Evolutionary conservation across 2,888 invertebrate genomes (phyloP).

Genomic region (Cinara cedri): DNA sequence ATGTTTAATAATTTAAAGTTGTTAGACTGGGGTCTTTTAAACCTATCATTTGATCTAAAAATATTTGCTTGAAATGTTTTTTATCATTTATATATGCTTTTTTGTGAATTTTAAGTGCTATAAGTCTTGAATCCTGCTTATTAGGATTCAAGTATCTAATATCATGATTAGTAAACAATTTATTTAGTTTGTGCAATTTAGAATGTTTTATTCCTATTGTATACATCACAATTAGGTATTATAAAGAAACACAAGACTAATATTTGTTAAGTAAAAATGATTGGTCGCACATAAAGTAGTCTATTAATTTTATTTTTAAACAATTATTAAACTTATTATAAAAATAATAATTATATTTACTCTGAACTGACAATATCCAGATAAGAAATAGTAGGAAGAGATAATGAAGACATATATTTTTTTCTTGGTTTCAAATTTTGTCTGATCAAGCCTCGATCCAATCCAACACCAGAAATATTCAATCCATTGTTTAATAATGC

Average conservation of each 20-base stretch:
- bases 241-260: neutral
- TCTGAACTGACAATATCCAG: conserved; percentile 32
- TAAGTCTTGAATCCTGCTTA: too few species aligned
- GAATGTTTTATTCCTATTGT: too few species aligned
- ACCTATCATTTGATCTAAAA: too few species aligned
- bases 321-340: neutral
- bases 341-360: conserved; percentile 11
- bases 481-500: conserved; percentile 19
- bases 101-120: too few species aligned
- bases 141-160: too few species aligned
- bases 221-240: neutral
- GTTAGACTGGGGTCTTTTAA: too few species aligned
- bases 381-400: conserved; percentile 36
- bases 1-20: too few species aligned
- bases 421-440: conserved; percentile 18
- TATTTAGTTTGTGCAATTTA: too few species aligned
- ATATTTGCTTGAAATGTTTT: too few species aligned
- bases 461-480: conserved; percentile 33
- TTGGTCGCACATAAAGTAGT: too few species aligned
- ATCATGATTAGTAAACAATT: neutral
- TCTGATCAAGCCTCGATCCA: conserved; percentile 26
- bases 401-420: conserved; percentile 21
- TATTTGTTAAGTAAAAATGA: neutral
- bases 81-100: too few species aligned
- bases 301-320: too few species aligned